These are phyloP conservation scores for Acanthosoma haemorrhoidale DNA, from an alignment of 2,888 invertebrate genomes.

Conservation along the genomic window DNA sequence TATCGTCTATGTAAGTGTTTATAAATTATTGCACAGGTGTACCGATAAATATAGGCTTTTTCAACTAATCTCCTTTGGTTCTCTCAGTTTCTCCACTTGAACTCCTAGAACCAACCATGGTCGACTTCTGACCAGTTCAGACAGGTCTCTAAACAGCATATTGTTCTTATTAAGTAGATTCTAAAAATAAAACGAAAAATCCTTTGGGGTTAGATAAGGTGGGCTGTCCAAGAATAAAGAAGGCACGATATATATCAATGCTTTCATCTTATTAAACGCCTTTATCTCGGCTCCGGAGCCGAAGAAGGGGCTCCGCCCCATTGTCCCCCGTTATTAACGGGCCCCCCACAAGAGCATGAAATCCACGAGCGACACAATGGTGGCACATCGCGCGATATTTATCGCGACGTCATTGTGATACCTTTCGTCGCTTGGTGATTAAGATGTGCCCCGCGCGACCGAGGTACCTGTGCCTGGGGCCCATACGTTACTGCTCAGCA, in stretches of 20 bases:
- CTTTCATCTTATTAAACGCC: not conserved
- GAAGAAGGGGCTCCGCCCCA: not conserved
- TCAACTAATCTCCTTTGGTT: no score
- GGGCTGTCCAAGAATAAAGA: not conserved
- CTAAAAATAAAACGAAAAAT: no score
- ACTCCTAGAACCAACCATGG: no score
- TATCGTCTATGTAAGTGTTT: no score
- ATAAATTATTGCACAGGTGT: no score
- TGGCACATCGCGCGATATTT: slow-evolving; percentile 9
- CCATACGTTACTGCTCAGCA: slow-evolving; percentile 16
- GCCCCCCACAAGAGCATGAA: not conserved
- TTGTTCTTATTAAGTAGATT: no score
- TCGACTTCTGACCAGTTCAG: no score
- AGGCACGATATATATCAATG: not conserved
- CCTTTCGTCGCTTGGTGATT: slow-evolving; percentile 4
- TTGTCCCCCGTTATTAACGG: slow-evolving; percentile 7
- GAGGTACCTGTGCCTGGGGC: slow-evolving; percentile 2
- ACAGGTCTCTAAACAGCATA: no score
- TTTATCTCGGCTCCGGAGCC: not conserved
- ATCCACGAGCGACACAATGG: not conserved
- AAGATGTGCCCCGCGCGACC: not conserved
- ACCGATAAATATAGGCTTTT: no score
- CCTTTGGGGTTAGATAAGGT: no score
- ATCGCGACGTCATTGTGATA: slow-evolving; percentile 10
- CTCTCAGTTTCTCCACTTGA: no score